Percentiles rank a stretch among this genome's conserved stretches.
These are phyloP conservation scores for Nemopilema nomurai DNA, from an alignment of 30 jellyfish, hydroid and myxozoan genomes.

Conservation along the genomic window DNA sequence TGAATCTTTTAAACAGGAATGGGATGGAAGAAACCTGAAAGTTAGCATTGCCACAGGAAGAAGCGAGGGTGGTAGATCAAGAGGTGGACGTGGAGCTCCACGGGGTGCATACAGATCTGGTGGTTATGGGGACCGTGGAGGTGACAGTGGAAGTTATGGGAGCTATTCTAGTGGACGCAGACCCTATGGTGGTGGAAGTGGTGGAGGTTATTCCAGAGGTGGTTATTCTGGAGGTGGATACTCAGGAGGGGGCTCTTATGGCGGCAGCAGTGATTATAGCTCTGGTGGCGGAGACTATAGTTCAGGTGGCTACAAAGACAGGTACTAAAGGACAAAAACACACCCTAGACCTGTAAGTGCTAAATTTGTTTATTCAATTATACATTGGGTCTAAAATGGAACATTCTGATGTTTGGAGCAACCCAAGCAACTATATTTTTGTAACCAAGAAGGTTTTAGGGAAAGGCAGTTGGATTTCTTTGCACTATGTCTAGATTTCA, in stretches of 20 bases:
- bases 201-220: constrained; percentile 21
- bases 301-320: constrained; percentile 7
- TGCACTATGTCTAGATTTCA: too few species aligned
- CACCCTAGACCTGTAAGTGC: not conserved
- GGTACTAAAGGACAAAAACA: not conserved
- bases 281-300: constrained; percentile 24
- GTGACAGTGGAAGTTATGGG: constrained; percentile 2
- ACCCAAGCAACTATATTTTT: too few species aligned
- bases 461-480: too few species aligned
- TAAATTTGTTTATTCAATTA: too few species aligned
- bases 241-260: constrained; percentile 11
- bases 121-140: constrained; percentile 18
- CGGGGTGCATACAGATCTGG: constrained; percentile 35
- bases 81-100: constrained; percentile 27
- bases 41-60: constrained; percentile 26
- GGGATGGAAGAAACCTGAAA: constrained; percentile 25
- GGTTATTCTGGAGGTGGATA: constrained; percentile 24
- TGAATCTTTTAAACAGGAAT: not conserved
- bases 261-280: not conserved
- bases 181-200: constrained; percentile 27
- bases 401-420: too few species aligned
- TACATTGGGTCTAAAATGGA: too few species aligned
- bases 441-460: too few species aligned
- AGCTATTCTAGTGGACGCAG: constrained; percentile 12
- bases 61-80: constrained; percentile 1